A percentile compares a stretch with the other conserved stretches of the same genome.
Conservation (phyloP, 2,797 vertebrate species). For the Pogonophryne albipinna region DNA sequence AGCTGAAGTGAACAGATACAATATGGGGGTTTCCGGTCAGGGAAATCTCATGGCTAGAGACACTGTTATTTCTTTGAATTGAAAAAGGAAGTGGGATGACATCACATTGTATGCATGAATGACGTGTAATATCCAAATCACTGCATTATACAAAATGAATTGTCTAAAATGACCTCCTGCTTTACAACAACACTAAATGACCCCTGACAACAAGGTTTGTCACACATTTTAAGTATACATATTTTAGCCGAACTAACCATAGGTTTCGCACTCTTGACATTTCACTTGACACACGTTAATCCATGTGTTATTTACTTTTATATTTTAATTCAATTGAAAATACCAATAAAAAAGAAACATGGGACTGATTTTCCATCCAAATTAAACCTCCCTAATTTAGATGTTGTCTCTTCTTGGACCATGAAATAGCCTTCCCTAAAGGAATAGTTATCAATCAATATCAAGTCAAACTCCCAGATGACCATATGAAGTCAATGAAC, state of each 20-base stretch:
- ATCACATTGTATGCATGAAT: neutral
- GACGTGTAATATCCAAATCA: neutral
- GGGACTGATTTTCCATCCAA: neutral
- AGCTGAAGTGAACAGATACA: neutral
- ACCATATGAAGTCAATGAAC: neutral
- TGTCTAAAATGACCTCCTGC: no score
- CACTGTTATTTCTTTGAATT: neutral
- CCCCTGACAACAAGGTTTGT: no score
- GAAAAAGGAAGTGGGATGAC: constrained; percentile 10
- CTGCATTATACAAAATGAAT: neutral
- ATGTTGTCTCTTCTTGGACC: neutral
- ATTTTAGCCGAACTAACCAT: no score
- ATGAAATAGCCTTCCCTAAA: neutral
- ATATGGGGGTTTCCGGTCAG: constrained; percentile 55
- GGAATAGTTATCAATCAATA: no score
- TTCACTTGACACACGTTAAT: neutral
- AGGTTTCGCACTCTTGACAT: neutral
- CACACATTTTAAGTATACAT: no score
- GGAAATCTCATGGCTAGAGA: constrained; percentile 12
- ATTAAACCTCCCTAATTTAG: neutral
- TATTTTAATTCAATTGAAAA: neutral
- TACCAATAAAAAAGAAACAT: neutral
- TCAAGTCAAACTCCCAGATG: neutral
- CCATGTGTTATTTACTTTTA: neutral
- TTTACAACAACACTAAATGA: neutral